Evolutionary conservation across 2,113 vertebrate species (phyloP), one percentile per base, ranked within the genome.

Genomic region (Otocyon megalotis): DNA sequence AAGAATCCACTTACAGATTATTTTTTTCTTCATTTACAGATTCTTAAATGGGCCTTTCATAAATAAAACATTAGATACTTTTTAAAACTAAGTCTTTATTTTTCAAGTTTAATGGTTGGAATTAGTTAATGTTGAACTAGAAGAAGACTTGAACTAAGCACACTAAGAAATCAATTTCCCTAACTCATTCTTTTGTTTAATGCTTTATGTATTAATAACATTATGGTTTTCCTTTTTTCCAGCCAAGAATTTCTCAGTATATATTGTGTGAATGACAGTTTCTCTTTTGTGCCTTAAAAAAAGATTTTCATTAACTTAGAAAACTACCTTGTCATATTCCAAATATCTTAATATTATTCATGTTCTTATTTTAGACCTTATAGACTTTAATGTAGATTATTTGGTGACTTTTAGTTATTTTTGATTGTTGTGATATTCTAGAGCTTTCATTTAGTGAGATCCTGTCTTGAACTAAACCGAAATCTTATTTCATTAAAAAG

Each of bases 141-240:
- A 94, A 77, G 69, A 26, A 50, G 0, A 9, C 20, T 90, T 96
- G 28, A 94, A 81, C 30, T 67, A 43, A 76, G 10, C 3, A 48
- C 16, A 74, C 1, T 35, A 91, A 82, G 28, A 79, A 83, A 60
- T 92, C 58, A 88, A 71, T 72, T 88, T 65, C 48, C 12, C 86
- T 43, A 94, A n/a, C 6, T 81, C 15, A 67, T 88, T 89, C 28
- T 90, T 79, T 84, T 76, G n/a, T 83, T 97, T 92, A 87, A 53
- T 85, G 54, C 17, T 92, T 92, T 81, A 85, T 63, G 6, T 71
- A 54, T 72, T 67, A 37, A 67, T 89, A 65, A 76, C 30, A 81
- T 93, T 71, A 90, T 82, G 16, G 74, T 53, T 90, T 95, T 92
- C 19, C 30, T 92, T 37, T 17, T 93, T 86, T 79, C 20, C 19